phyloP scores from a whole-genome alignment of 2,888 invertebrate species.

The Hydropsyche betteni region DNA sequence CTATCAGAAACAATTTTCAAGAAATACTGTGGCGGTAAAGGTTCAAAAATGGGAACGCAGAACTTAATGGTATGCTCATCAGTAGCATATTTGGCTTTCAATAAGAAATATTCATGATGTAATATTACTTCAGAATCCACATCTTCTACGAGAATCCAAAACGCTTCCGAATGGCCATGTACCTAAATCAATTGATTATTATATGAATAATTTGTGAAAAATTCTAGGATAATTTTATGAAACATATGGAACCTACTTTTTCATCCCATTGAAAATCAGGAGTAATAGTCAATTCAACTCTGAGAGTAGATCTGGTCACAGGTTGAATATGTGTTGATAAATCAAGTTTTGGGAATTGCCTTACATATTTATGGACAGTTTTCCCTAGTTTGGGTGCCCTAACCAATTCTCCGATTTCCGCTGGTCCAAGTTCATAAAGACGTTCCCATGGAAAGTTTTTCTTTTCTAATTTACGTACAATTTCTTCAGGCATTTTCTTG shows the following conservation, averaged over 20 bases:
- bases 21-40: conserved; percentile 98
- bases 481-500: conserved; percentile 96
- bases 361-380: conserved; percentile 81
- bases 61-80: conserved; percentile 98
- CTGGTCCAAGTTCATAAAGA: conserved; percentile 94
- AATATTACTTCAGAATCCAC: conserved; percentile 86
- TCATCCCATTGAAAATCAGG: conserved; percentile 99
- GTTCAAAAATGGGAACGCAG: conserved; percentile 98
- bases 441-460: conserved; percentile 95
- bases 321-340: conserved; percentile 97
- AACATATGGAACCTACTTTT: conserved; percentile 69
- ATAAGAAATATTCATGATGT: conserved; percentile 93
- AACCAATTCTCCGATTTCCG: conserved; percentile 95
- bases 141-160: conserved; percentile 89
- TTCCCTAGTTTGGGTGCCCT: conserved; percentile 88
- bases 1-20: conserved; percentile 88
- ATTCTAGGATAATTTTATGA: neutral
- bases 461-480: conserved; percentile 97
- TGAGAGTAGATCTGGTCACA: conserved; percentile 89
- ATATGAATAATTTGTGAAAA: neutral
- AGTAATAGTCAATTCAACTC: conserved; percentile 95
- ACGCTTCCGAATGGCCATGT: conserved; percentile 83
- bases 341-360: conserved; percentile 97
- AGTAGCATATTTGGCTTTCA: conserved; percentile 92
- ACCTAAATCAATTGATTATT: conserved; percentile 65